These are phyloP conservation scores for Stegodyphus mimosarum DNA, from an alignment of 1,140 invertebrate species.

Conservation along the genomic window DNA sequence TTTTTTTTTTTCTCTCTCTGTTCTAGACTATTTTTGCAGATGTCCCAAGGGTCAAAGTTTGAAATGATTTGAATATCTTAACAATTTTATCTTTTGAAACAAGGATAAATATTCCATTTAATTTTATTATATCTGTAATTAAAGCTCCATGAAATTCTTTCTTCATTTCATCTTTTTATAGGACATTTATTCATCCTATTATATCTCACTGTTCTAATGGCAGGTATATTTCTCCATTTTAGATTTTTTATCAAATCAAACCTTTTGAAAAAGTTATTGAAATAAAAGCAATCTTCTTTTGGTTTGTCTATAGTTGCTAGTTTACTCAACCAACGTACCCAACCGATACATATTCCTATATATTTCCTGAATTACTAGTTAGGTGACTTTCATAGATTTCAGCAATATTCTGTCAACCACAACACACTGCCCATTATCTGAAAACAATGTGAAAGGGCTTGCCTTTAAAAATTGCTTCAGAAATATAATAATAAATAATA, in stretches of 20 bases:
- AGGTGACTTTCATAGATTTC: not conserved
- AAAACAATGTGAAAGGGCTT: not conserved
- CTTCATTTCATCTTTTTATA: too few relatives aligned
- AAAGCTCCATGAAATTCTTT: not conserved
- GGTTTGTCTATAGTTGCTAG: not conserved
- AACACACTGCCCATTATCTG: not conserved
- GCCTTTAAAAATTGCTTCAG: not conserved
- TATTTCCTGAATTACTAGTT: not conserved
- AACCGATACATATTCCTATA: not conserved
- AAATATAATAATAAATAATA: not conserved
- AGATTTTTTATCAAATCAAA: not conserved
- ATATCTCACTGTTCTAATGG: not conserved
- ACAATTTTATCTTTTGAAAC: too few relatives aligned
- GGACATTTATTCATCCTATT: not conserved
- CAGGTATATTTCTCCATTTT: not conserved
- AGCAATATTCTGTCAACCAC: not conserved
- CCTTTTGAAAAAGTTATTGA: slow-evolving; percentile 17
- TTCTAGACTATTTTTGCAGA: too few relatives aligned
- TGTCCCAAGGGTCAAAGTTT: too few relatives aligned
- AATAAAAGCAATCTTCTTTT: not conserved
- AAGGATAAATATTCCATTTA: too few relatives aligned
- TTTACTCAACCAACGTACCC: not conserved
- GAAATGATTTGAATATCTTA: too few relatives aligned
- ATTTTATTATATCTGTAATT: not conserved
- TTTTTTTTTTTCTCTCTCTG: too few relatives aligned